Conservation (phyloP, 92 coral and sea anemone genomes). For the Epizoanthus fatuus region DNA sequence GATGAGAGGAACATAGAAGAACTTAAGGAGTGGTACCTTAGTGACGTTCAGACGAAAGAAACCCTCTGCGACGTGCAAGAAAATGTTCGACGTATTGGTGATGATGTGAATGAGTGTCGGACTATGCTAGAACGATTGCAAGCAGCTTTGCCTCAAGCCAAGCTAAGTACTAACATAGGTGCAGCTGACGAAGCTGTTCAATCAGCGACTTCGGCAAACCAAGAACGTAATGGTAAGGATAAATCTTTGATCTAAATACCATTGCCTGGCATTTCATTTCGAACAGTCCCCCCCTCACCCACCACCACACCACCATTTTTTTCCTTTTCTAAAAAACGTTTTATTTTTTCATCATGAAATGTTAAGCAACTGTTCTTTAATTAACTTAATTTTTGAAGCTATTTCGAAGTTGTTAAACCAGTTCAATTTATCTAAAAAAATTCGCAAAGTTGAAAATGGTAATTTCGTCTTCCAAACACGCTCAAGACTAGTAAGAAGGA, state of each 20-base stretch:
- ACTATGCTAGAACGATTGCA: neutral
- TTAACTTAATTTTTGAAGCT: too few species aligned
- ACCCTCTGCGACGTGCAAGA: neutral
- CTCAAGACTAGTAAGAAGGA: too few species aligned
- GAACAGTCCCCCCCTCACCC: too few species aligned
- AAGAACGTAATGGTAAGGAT: neutral
- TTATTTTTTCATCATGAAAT: too few species aligned
- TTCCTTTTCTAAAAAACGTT: too few species aligned
- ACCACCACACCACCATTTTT: too few species aligned
- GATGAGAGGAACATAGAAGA: constrained; percentile 1
- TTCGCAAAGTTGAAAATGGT: too few species aligned
- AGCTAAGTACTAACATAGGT: neutral
- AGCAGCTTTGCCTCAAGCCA: neutral
- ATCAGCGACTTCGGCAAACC: neutral
- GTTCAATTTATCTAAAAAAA: too few species aligned
- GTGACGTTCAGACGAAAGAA: neutral
- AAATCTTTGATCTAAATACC: neutral
- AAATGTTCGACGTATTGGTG: neutral
- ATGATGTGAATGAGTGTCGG: neutral
- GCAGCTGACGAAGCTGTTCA: neutral
- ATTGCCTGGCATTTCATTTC: too few species aligned
- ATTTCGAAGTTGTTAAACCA: too few species aligned
- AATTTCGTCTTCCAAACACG: too few species aligned
- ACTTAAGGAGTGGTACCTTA: constrained; percentile 10
- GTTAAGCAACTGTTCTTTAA: too few species aligned